Percentiles rank a stretch among this genome's conserved stretches.
Conservation (phyloP, 2,113 vertebrate species). For the Pygoscelis adeliae region DNA sequence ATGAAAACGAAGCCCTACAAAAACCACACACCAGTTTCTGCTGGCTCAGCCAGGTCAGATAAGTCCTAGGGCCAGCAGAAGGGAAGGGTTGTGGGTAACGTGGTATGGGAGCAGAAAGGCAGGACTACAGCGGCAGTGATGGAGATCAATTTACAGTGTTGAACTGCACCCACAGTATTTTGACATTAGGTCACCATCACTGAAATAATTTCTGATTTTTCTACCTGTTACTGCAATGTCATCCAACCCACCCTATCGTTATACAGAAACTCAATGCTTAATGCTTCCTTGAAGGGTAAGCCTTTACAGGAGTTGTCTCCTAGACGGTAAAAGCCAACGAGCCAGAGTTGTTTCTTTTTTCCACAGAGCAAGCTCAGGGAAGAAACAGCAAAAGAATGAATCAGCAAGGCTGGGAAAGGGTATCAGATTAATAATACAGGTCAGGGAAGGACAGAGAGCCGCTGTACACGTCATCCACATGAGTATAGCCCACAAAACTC, state of each 20-base stretch:
- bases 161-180: neutral
- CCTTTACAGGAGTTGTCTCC: neutral
- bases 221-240: neutral
- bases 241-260: neutral
- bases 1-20: neutral
- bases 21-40: neutral
- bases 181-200: neutral
- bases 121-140: fast-evolving
- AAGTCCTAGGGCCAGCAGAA: neutral
- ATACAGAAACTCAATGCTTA: neutral
- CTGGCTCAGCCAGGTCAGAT: neutral
- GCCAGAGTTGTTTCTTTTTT: neutral
- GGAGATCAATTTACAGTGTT: fast-evolving
- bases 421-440: neutral
- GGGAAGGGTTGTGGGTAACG: neutral
- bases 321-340: neutral
- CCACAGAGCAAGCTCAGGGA: neutral
- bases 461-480: neutral
- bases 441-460: neutral
- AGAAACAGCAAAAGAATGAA: neutral
- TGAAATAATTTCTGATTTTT: neutral
- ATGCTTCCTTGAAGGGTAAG: neutral
- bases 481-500: neutral
- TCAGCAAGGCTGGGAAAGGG: neutral
- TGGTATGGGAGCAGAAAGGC: neutral